Conservation (phyloP, 1,140 invertebrate genomes). For the Drosophila parabipectinata region DNA sequence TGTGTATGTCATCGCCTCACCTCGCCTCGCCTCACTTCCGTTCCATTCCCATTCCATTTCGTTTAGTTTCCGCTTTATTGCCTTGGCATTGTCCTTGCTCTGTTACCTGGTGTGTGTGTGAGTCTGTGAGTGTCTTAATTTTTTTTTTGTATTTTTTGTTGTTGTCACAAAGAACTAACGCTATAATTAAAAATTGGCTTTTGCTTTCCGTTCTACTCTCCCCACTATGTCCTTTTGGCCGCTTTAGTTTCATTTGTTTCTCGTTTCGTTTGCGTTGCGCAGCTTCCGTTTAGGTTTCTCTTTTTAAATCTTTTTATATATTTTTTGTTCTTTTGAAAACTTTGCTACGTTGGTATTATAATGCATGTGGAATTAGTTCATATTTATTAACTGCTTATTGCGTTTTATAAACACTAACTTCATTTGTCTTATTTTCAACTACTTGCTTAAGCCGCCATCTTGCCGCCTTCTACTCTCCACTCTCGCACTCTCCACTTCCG, state of each 20-base stretch:
- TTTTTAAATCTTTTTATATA: slow-evolving; percentile 18
- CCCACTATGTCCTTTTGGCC: slow-evolving; percentile 61
- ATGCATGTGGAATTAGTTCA: slow-evolving; percentile 45
- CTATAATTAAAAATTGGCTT: slow-evolving; percentile 68
- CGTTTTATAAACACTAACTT: slow-evolving; percentile 81
- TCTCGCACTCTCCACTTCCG: slow-evolving; percentile 11
- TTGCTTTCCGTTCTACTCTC: slow-evolving; percentile 24
- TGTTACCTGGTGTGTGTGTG: slow-evolving; percentile 14
- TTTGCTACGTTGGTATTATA: slow-evolving; percentile 64
- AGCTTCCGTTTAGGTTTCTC: slow-evolving; percentile 17
- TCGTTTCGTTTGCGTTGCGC: slow-evolving; percentile 24
- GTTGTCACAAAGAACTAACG: slow-evolving; percentile 57
- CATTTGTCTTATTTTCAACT: slow-evolving; percentile 68
- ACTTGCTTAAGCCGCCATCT: slow-evolving; percentile 68
- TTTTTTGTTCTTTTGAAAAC: slow-evolving; percentile 56
- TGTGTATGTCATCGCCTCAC: slow-evolving; percentile 30
- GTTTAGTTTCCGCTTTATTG: slow-evolving; percentile 22
- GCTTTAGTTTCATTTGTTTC: slow-evolving; percentile 69
- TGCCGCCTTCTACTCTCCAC: slow-evolving; percentile 12
- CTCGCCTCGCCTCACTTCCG: slow-evolving; percentile 19
- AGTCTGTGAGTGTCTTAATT: slow-evolving; percentile 1
- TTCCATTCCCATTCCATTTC: background rate
- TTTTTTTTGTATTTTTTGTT: slow-evolving; percentile 17
- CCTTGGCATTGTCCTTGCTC: slow-evolving; percentile 46
- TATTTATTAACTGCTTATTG: slow-evolving; percentile 73